Conservation (phyloP, 2,888 invertebrate genomes). For the Kuschelorhynchus macadamiae region DNA sequence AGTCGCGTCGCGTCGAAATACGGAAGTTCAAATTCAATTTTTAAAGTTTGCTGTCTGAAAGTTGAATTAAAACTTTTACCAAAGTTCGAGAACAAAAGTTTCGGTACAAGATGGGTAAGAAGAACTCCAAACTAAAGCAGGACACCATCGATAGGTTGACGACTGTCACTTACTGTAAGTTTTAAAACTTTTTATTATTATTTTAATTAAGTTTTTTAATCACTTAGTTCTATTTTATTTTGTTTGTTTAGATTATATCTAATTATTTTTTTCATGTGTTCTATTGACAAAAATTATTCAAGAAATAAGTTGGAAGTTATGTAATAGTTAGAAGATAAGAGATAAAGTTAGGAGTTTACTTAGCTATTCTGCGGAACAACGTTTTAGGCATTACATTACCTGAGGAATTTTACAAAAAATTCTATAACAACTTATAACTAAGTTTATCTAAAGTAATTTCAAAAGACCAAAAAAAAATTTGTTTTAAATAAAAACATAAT, state of each 20-base stretch:
- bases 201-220: neutral
- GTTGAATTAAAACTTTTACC: conserved; percentile 20
- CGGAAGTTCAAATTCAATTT: conserved; percentile 8
- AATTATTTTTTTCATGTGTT: too few species aligned
- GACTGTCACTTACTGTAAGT: conserved; percentile 95
- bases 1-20: conserved; percentile 11
- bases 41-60: conserved; percentile 20
- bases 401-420: too few species aligned
- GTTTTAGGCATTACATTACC: too few species aligned
- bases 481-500: too few species aligned
- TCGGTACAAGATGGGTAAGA: conserved; percentile 84
- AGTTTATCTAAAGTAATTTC: too few species aligned
- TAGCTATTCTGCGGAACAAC: too few species aligned
- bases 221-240: neutral
- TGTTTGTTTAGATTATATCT: too few species aligned
- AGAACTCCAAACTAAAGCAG: conserved; percentile 95
- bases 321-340: too few species aligned
- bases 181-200: conserved; percentile 34
- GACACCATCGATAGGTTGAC: conserved; percentile 94
- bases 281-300: too few species aligned
- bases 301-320: conserved; percentile 43
- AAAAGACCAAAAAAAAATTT: too few species aligned
- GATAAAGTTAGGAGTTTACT: too few species aligned
- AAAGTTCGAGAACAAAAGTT: neutral
- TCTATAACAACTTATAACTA: too few species aligned